Base-by-base conservation (phyloP, 2,888 invertebrate species). In the Hypena proboscidalis region DNA sequence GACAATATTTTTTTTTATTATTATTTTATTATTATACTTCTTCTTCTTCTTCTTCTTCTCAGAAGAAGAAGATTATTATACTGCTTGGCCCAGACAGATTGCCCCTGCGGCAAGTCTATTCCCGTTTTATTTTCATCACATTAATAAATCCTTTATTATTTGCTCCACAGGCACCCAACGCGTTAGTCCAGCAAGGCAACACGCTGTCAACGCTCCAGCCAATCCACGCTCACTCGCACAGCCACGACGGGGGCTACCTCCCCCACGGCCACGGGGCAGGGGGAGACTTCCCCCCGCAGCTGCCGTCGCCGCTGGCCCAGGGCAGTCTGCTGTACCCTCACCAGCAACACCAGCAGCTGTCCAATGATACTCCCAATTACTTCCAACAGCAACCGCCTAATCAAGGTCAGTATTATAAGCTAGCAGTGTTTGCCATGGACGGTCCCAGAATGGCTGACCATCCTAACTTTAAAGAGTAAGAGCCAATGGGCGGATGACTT, bases 221-320 rank as follows among this genome's bases (percentile, higher is more conserved):
- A 32, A 49, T 79, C n/a, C 60, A 52, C 43, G 46, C 39, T 13
- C 53, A 58, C 47, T 13, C 31, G 17, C 60, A 57, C 50, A 15
- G 67, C 50, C 76, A 78, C 74, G 77, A 71, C 58, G 76, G 68
- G 53, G 71, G 70, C 60, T 80, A 79, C 73, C 64, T 80, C 66
- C 39, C 59, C 20, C 68, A 66, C 71, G 56, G 39, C 37, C 45
- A 55, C 17, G 17, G 3, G 17, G 36, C 27, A 31, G 57, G 38
- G 8, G 54, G 33, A 2, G 75, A 70, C 13, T 77, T 73, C 69
- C 74, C 74, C 15, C 41, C 58, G 57, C 77, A 70, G 60, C 63
- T 76, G 64, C 65, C 75, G 37, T 70, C 74, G 40, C 75, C 74
- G 26, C 65, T 67, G 46, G 55, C 47, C 39, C 66, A 56, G 49